Evolutionary conservation across 2,888 invertebrate species (phyloP).

Genomic region (Strigamia crassipes): DNA sequence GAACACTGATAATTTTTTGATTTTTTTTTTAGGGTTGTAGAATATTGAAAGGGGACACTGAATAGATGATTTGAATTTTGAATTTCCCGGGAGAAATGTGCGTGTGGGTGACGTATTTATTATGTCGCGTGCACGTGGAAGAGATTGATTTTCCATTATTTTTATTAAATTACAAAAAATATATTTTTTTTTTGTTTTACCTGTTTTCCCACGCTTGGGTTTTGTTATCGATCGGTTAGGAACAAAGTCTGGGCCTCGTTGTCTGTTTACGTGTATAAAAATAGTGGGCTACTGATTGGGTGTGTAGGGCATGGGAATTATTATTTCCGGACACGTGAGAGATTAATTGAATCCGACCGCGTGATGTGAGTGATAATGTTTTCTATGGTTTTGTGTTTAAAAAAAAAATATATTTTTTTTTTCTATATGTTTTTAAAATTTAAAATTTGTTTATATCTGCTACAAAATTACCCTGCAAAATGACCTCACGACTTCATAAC

Average conservation of each 20-base stretch:
- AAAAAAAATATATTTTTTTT: background rate
- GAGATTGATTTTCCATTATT: background rate
- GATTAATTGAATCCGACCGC: background rate
- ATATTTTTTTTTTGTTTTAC: background rate
- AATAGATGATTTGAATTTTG: background rate
- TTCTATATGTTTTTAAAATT: background rate
- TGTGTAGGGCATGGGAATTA: constrained; percentile 9
- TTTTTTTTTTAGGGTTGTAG: background rate
- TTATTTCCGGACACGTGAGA: background rate
- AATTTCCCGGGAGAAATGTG: background rate
- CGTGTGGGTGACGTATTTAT: background rate
- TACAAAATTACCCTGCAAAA: too few relatives aligned
- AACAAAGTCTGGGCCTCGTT: background rate
- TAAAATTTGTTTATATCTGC: too few relatives aligned
- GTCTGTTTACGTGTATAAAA: constrained; percentile 2
- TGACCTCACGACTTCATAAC: too few relatives aligned
- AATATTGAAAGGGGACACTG: background rate
- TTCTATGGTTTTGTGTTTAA: background rate
- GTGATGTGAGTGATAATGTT: background rate
- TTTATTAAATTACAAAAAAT: background rate
- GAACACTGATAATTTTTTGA: background rate
- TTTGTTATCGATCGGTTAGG: constrained; percentile 18
- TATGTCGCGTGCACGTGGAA: background rate
- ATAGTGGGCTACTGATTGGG: background rate
- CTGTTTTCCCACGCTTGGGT: constrained; percentile 24